These are phyloP conservation scores for Oscheius sp. DNA, from an alignment of 2,888 invertebrate genomes.

Conservation along the genomic window DNA sequence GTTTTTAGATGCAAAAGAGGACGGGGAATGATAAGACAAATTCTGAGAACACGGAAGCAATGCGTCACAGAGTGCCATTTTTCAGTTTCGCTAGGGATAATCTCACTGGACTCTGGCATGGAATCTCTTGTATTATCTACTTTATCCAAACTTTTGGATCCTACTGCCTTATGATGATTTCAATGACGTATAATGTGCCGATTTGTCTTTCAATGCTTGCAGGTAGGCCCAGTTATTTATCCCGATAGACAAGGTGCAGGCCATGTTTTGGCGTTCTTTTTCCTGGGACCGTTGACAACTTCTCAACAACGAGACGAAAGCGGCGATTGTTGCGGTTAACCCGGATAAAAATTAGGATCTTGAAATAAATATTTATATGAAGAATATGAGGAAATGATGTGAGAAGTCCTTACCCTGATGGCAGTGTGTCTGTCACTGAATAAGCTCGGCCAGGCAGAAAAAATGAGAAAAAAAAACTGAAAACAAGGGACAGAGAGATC, in stretches of 20 bases:
- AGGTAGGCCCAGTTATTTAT: constrained; percentile 16
- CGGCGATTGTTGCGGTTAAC: constrained; percentile 55
- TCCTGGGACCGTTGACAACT: constrained; percentile 62
- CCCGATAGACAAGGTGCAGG: constrained; percentile 42
- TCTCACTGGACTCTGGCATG: constrained; percentile 39
- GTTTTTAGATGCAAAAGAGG: constrained; percentile 1
- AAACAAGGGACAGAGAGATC: constrained; percentile 19
- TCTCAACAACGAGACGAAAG: constrained; percentile 42
- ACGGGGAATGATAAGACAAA: neutral
- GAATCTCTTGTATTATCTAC: constrained; percentile 48
- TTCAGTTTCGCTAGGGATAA: constrained; percentile 47
- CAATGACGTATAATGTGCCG: constrained; percentile 70
- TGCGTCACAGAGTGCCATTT: neutral
- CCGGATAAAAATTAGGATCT: neutral
- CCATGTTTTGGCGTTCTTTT: constrained; percentile 62
- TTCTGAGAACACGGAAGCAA: neutral
- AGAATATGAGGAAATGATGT: neutral
- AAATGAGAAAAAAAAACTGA: constrained; percentile 11
- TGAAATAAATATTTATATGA: constrained; percentile 27
- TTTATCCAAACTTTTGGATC: constrained; percentile 60
- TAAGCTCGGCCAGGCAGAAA: constrained; percentile 31
- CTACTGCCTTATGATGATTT: constrained; percentile 63
- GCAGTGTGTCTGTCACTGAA: constrained; percentile 4
- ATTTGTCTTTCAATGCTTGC: constrained; percentile 41
- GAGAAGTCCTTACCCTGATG: constrained; percentile 12